Evolutionary conservation across 2,888 invertebrate genomes (phyloP), one percentile per base, ranked within the genome.

Genomic region (Cetonia aurata): DNA sequence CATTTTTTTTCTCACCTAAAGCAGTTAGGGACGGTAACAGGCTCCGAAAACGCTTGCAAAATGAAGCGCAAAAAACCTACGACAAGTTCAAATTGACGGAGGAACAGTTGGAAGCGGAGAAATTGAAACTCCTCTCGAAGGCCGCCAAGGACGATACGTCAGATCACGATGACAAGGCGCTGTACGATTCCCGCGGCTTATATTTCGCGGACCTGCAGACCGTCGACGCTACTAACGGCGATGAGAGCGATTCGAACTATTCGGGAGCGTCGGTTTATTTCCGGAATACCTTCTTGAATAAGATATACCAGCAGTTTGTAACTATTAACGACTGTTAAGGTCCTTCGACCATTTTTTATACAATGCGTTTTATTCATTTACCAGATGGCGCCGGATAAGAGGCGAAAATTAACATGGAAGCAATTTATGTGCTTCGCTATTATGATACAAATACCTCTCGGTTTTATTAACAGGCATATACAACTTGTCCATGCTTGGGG

Each of bases 361-460:
- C 4, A 1, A 3, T 25, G 25, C 3, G 4, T 25, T 4, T 25
- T 1, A 25, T 25, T 25, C 4, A 4, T 69, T 25, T 67, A 55
- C 33, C 12, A 68, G 65, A 33, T 62, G 9, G 15, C 62, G 12
- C n/a, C 56, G 19, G 48, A 62, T 13, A 65, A 37, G 42, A 60
- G 46, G 37, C 31, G 31, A 9, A 68, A 53, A 19, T 62, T 71
- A 15, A 17, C 60, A 41, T 71, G 68, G 69, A 57, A 41, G 41
- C 52, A 71, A 15, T 68, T 68, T 50, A 65, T 71, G 37, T 65
- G 65, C 31, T 57, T 69, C 10, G 69, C 55, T 15, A 56, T 71
- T 12, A 46, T 46, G 8, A 19, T 69, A 3, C 71, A 71, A 15
- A 42, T 69, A n/a, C 71, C 69, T 6, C 12, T 71, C 9, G 41